phyloP scores from a whole-genome alignment of 1,140 invertebrate genomes.

The Oppia nitens region DNA sequence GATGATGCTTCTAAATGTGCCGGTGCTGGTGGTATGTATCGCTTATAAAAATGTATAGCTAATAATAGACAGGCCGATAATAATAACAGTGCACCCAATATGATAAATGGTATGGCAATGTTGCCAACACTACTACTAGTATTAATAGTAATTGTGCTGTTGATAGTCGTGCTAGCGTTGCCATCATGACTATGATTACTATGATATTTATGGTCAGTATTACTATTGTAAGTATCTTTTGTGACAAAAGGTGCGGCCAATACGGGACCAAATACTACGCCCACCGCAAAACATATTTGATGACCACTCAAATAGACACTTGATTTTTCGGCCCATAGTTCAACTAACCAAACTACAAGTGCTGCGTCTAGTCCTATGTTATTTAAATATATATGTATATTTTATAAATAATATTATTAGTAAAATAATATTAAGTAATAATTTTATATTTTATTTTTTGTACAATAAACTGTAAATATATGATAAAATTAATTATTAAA shows the following conservation, averaged over 20 bases:
- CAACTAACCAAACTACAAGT: slow-evolving; percentile 5
- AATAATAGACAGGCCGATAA: neutral
- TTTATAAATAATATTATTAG: too few species aligned
- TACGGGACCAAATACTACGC: neutral
- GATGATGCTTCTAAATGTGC: too few species aligned
- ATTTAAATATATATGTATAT: too few species aligned
- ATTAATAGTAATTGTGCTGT: neutral
- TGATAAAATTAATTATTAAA: neutral
- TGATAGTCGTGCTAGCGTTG: neutral
- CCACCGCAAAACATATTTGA: slow-evolving; percentile 2
- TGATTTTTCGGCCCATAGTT: slow-evolving; percentile 4
- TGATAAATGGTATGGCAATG: neutral
- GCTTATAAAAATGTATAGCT: neutral
- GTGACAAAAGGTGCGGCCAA: neutral
- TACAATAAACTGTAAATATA: neutral
- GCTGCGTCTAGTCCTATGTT: neutral
- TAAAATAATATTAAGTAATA: neutral
- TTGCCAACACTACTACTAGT: neutral
- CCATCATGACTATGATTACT: too few species aligned
- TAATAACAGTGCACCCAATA: neutral
- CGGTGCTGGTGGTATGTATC: neutral
- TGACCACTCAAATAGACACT: neutral
- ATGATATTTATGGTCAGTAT: too few species aligned
- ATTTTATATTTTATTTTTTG: neutral
- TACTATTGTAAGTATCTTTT: too few species aligned